A percentile compares a stretch with the other conserved stretches of the same genome.
These are phyloP conservation scores for Cladopsammia gracilis DNA, from an alignment of 64 coral and sea anemone genomes.

Conservation along the genomic window DNA sequence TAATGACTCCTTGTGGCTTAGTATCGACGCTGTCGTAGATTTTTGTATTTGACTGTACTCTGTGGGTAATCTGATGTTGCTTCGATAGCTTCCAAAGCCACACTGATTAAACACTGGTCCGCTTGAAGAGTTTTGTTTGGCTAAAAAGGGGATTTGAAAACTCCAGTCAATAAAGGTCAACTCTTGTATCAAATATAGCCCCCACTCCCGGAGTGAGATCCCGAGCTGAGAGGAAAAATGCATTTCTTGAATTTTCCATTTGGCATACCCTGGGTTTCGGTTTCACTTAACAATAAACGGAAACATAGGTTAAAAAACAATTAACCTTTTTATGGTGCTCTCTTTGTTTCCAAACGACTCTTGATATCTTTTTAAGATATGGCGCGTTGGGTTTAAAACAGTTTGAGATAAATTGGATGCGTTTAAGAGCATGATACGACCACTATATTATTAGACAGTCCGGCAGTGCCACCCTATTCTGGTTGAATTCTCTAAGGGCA, in stretches of 20 bases:
- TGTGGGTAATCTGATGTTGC: background rate
- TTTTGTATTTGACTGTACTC: too few species aligned
- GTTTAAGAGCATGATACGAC: background rate
- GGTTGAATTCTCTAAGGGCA: background rate
- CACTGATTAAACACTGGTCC: background rate
- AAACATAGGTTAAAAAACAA: constrained; percentile 54
- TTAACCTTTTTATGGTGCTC: constrained; percentile 27
- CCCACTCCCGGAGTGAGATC: background rate
- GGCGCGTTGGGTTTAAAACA: background rate
- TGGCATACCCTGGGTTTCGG: constrained; percentile 17
- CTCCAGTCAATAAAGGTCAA: constrained; percentile 22
- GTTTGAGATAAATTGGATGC: background rate
- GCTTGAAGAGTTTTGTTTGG: background rate
- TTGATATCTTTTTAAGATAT: constrained; percentile 50
- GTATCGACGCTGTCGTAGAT: too few species aligned
- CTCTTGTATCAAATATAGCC: background rate
- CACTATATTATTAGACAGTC: background rate
- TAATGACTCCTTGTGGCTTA: background rate
- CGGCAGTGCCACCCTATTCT: background rate
- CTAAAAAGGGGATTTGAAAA: constrained; percentile 2
- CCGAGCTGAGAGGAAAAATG: background rate
- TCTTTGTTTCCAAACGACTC: constrained; percentile 17
- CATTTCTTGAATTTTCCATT: constrained; percentile 27
- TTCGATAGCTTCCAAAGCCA: background rate
- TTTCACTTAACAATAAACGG: constrained; percentile 65